Evolutionary conservation across 2,113 vertebrate genomes (phyloP).

Genomic region (Actenoides lindsayi): DNA sequence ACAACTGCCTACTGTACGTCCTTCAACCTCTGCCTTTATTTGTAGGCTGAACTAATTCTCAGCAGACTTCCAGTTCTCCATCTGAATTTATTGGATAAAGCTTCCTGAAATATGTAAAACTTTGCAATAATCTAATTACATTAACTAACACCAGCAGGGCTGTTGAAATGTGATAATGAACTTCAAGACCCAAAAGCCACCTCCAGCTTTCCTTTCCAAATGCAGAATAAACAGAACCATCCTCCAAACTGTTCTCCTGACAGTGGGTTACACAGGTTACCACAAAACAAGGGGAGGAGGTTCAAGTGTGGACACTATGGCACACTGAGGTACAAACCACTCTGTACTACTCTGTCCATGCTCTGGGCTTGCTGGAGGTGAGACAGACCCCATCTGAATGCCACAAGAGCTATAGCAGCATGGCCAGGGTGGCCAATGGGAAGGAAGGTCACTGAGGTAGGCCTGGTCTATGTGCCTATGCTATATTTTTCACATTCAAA

Average conservation of each 20-base stretch:
- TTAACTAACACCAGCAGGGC: not conserved
- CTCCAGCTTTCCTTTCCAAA: not conserved
- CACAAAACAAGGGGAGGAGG: not conserved
- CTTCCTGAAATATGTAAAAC: not conserved
- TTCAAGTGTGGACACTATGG: not conserved
- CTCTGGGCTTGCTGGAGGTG: not conserved
- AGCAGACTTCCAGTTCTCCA: not conserved
- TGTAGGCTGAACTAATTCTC: not conserved
- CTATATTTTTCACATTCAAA: not conserved
- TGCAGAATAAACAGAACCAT: not conserved
- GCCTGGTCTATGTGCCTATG: not conserved
- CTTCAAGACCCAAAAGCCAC: not conserved
- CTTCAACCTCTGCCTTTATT: not conserved
- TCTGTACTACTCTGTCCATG: not conserved
- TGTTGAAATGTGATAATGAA: not conserved
- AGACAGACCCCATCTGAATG: not conserved
- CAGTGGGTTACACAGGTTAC: not conserved
- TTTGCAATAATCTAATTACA: not conserved
- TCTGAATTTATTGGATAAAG: not conserved
- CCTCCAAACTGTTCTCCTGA: not conserved
- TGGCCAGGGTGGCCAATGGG: not conserved
- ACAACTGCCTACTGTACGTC: not conserved
- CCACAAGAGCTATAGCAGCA: not conserved
- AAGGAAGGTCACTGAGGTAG: not conserved
- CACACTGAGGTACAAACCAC: not conserved